phyloP scores from a whole-genome alignment of 2,888 invertebrate genomes.

The Onthophagus sagittarius region DNA sequence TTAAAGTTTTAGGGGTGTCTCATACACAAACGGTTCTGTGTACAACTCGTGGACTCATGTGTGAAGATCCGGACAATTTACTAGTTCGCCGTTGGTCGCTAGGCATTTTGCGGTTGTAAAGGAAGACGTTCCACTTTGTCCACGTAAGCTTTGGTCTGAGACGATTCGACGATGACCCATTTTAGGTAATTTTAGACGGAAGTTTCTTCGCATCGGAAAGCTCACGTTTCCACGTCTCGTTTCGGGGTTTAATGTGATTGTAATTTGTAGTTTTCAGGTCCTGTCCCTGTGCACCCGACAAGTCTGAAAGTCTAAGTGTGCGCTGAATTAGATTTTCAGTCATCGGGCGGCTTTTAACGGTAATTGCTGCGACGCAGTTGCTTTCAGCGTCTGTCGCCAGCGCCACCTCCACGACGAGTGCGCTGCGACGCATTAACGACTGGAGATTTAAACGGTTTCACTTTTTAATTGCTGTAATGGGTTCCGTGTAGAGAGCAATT shows the following conservation, averaged over 20 bases:
- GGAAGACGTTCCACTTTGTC: neutral
- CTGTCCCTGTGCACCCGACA: neutral
- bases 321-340: constrained; percentile 3
- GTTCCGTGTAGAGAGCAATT: neutral
- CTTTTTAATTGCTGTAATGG: neutral
- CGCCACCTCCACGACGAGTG: neutral
- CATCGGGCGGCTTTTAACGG: constrained; percentile 7
- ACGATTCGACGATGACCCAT: neutral
- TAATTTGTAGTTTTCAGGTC: constrained; percentile 11
- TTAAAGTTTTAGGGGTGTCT: constrained; percentile 20
- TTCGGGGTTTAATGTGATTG: constrained; percentile 2
- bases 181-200: neutral
- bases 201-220: constrained; percentile 1
- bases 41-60: constrained; percentile 21
- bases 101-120: neutral
- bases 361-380: constrained; percentile 3
- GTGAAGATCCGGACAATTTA: constrained; percentile 16
- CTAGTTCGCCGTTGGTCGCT: neutral
- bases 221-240: neutral
- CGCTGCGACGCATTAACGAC: neutral
- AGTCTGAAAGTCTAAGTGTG: neutral
- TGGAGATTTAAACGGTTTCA: neutral
- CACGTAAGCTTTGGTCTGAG: neutral
- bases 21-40: constrained; percentile 4
- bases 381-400: neutral